phyloP scores from a whole-genome alignment of 2,888 invertebrate genomes.

The Erannis defoliaria region DNA sequence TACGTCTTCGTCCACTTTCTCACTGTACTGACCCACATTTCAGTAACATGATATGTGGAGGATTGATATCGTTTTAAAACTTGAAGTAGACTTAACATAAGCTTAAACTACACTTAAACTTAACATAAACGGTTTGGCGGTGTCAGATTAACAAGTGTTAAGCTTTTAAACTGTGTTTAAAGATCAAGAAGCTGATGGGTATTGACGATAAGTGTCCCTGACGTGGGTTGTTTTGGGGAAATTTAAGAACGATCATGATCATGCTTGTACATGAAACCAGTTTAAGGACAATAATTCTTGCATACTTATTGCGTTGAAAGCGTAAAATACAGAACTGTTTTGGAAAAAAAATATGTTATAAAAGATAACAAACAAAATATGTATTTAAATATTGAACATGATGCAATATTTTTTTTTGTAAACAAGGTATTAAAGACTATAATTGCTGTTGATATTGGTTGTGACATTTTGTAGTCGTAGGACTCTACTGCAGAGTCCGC shows the following conservation, averaged over 20 bases:
- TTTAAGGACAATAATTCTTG: no score
- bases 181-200: conserved; percentile 14
- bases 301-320: no score
- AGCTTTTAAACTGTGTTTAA: conserved; percentile 10
- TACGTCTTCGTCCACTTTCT: conserved; percentile 35
- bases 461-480: no score
- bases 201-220: conserved; percentile 3
- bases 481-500: no score
- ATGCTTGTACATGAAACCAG: not conserved
- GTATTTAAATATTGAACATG: no score
- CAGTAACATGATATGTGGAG: conserved; percentile 41
- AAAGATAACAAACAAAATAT: no score
- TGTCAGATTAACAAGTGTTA: conserved; percentile 26
- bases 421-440: no score
- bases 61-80: conserved; percentile 29
- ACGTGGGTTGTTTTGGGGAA: not conserved
- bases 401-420: no score
- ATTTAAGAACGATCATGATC: not conserved
- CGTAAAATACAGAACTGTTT: no score
- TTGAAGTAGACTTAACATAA: conserved; percentile 10
- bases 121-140: conserved; percentile 5
- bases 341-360: no score
- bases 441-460: no score
- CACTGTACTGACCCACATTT: conserved; percentile 42
- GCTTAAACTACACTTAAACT: conserved; percentile 8